Evolutionary conservation across 2,113 vertebrate genomes (phyloP).

Genomic region (Platycercus adscitus): DNA sequence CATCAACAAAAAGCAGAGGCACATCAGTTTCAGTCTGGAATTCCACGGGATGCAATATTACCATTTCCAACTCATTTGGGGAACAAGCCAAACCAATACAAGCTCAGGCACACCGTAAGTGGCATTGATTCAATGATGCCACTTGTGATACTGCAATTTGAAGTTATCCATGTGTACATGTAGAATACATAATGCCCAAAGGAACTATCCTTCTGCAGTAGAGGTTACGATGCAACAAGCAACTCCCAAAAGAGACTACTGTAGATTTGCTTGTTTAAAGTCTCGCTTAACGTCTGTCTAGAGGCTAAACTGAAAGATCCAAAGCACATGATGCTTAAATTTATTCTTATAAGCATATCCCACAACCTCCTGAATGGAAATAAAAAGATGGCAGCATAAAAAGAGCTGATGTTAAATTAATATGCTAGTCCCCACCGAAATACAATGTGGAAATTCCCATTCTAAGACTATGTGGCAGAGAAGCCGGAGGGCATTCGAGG

Average conservation of each 20-base stretch:
- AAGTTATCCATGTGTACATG: not conserved
- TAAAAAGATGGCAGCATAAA: not conserved
- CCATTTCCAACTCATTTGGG: not conserved
- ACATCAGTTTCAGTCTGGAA: not conserved
- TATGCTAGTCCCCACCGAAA: not conserved
- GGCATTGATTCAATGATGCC: not conserved
- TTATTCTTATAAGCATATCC: not conserved
- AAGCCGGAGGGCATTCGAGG: not conserved
- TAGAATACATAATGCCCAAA: not conserved
- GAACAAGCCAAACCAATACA: not conserved
- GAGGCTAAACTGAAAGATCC: not conserved
- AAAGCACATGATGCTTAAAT: not conserved
- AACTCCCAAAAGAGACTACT: not conserved
- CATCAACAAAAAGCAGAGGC: accelerated
- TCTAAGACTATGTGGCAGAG: constrained; percentile 35
- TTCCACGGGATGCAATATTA: not conserved
- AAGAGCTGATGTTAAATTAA: not conserved
- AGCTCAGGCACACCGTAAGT: not conserved
- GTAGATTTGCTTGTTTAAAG: constrained; percentile 11
- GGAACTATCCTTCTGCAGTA: not conserved
- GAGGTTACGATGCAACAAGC: not conserved
- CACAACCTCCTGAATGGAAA: not conserved
- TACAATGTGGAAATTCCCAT: constrained; percentile 21
- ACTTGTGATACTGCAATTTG: not conserved
- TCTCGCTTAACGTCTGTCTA: not conserved